Percentiles rank a stretch among this genome's conserved stretches.
These are phyloP conservation scores for Ptychochromis oligacanthus DNA, from an alignment of 2,113 vertebrate genomes.

Conservation along the genomic window DNA sequence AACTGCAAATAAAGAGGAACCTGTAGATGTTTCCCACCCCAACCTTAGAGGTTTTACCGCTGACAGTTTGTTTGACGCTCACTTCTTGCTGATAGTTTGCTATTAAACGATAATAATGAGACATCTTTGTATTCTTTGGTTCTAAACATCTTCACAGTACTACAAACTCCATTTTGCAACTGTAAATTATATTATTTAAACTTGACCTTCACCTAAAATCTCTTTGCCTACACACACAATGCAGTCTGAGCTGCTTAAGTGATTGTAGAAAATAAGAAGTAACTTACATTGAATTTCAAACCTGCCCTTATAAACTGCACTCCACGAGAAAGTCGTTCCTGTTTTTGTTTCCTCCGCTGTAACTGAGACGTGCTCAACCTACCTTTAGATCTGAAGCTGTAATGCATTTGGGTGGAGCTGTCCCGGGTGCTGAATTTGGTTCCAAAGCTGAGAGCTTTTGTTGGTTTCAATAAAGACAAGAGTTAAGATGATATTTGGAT, in stretches of 20 bases:
- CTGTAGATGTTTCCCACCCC: too few relatives aligned
- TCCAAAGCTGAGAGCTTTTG: background rate
- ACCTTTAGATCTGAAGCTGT: background rate
- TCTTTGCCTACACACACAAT: background rate
- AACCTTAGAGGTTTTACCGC: too few relatives aligned
- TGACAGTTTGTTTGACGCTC: too few relatives aligned
- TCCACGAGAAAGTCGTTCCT: background rate
- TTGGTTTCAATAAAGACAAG: constrained; percentile 2
- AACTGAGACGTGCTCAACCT: background rate
- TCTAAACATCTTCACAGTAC: background rate
- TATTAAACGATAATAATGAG: too few relatives aligned
- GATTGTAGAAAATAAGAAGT: background rate
- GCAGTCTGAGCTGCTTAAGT: background rate
- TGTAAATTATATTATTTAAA: background rate
- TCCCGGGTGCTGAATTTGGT: constrained; percentile 50
- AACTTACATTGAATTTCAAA: background rate
- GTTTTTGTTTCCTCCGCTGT: background rate
- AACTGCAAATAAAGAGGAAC: too few relatives aligned
- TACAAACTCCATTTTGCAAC: background rate
- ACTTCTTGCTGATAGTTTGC: too few relatives aligned
- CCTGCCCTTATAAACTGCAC: background rate
- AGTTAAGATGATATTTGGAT: constrained; percentile 13
- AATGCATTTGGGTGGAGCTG: constrained; percentile 15
- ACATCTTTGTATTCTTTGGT: background rate
- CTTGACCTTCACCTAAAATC: background rate